These are phyloP conservation scores for Branchinecta lindahli DNA, from an alignment of 1,140 invertebrate genomes.

Conservation along the genomic window DNA sequence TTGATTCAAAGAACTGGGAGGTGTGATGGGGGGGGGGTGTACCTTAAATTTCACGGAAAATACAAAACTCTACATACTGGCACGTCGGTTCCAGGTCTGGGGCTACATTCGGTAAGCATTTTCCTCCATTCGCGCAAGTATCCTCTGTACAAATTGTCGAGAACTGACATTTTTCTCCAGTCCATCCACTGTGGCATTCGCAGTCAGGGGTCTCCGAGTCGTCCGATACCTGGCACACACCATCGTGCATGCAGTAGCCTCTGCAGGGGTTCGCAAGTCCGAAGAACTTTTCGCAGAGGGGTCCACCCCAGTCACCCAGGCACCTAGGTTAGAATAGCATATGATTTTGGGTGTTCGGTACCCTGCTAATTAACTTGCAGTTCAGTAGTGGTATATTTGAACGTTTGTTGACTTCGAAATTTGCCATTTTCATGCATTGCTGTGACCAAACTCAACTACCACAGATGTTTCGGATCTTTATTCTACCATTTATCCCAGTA, in stretches of 20 bases:
- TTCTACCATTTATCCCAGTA: too few relatives aligned
- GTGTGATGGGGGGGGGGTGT: too few relatives aligned
- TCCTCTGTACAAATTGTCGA: slow-evolving; percentile 35
- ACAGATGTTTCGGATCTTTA: too few relatives aligned
- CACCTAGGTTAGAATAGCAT: slow-evolving; percentile 25
- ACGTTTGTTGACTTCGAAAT: too few relatives aligned
- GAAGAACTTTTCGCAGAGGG: slow-evolving; percentile 35
- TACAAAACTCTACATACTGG: slow-evolving; percentile 30
- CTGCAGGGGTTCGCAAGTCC: slow-evolving; percentile 43
- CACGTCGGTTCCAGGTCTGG: slow-evolving; percentile 28
- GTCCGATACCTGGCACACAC: slow-evolving; percentile 34
- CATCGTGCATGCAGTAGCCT: slow-evolving; percentile 39
- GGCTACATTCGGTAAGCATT: slow-evolving; percentile 35
- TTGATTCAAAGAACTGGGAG: too few relatives aligned
- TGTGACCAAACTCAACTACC: too few relatives aligned
- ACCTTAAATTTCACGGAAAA: slow-evolving; percentile 14
- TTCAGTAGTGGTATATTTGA: too few relatives aligned
- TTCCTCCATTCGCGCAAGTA: slow-evolving; percentile 42
- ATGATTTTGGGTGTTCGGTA: too few relatives aligned
- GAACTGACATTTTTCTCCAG: slow-evolving; percentile 38
- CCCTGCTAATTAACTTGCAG: too few relatives aligned
- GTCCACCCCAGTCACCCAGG: slow-evolving; percentile 36
- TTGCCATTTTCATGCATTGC: too few relatives aligned
- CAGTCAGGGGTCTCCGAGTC: slow-evolving; percentile 29
- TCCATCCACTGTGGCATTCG: slow-evolving; percentile 41